Base-by-base conservation (phyloP, 1,140 invertebrate species). In the Streblospio benedicti region DNA sequence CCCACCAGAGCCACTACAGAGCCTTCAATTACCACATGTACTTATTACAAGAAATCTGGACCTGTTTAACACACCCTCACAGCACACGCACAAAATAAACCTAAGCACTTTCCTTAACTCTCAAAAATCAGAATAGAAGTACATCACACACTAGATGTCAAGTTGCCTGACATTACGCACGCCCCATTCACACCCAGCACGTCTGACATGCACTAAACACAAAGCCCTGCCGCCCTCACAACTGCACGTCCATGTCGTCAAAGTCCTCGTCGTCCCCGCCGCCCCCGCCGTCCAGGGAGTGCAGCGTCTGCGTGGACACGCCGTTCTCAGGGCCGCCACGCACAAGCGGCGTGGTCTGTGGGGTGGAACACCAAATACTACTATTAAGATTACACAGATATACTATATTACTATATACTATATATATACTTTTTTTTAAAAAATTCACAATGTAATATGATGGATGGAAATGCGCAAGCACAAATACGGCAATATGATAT, bases 291-390 rank as follows among this genome's bases (percentile, higher is more conserved):
- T 65, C 68, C 18, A 73, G 60, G 45, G 68, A 68, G 63, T 76
- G 66, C 12, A 76, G 52, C 1, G 74, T 76, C 60, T 76, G 74
- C 5, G 74, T 74, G 57, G 71, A 73, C 47, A 72, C 71, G 59
- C 68, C 71, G 45, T 66, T 67, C 12, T 69, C 69, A 51, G 72
- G 73, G 43, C 65, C 69, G 47, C 53, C 41, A 16, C n/a, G n/a
- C n/a, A n/a, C n/a, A n/a, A n/a, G n/a, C n/a, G n/a, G n/a, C n/a
- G n/a, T n/a, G n/a, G n/a, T n/a, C n/a, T n/a, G n/a, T n/a, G n/a
- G n/a, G n/a, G n/a, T n/a, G n/a, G n/a, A n/a, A n/a, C n/a, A n/a
- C n/a, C n/a, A n/a, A n/a, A n/a, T n/a, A n/a, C n/a, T n/a, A n/a
- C n/a, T n/a, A n/a, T n/a, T n/a, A n/a, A n/a, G n/a, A n/a, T n/a